Evolutionary conservation across 92 coral and sea anemone species (phyloP).

Genomic region (Ricordea florida): DNA sequence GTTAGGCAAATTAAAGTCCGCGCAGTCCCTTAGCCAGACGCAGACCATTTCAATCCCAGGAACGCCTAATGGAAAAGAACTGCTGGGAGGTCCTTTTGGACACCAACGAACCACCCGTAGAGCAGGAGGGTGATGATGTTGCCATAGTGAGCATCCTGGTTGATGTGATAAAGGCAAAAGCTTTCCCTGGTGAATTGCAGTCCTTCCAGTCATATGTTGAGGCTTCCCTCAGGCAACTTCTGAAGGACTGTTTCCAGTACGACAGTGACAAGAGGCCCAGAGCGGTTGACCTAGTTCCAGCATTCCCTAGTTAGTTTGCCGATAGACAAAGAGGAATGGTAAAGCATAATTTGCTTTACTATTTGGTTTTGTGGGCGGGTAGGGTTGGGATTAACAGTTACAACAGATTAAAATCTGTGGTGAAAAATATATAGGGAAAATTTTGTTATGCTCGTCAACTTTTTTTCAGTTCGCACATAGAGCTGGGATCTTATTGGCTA

Average conservation of each 20-base stretch:
- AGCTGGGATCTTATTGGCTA: no score
- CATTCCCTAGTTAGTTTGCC: no score
- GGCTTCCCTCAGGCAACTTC: neutral
- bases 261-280: no score
- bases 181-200: neutral
- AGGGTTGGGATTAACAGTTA: no score
- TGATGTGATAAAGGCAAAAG: neutral
- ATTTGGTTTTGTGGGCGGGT: no score
- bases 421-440: no score
- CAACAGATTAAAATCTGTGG: no score
- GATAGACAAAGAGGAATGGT: no score
- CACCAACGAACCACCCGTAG: neutral
- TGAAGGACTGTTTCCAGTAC: conserved; percentile 7
- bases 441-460: no score
- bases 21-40: conserved; percentile 24
- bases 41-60: conserved; percentile 2
- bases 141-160: neutral
- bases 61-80: conserved; percentile 35
- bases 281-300: no score
- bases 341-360: no score
- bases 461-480: no score
- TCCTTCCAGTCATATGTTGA: neutral
- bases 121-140: neutral
- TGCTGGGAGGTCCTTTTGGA: conserved; percentile 21
- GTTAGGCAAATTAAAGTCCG: conserved; percentile 20